Evolutionary conservation across 1,140 invertebrate genomes (phyloP).

Genomic region (Andrena cerasifolii): DNA sequence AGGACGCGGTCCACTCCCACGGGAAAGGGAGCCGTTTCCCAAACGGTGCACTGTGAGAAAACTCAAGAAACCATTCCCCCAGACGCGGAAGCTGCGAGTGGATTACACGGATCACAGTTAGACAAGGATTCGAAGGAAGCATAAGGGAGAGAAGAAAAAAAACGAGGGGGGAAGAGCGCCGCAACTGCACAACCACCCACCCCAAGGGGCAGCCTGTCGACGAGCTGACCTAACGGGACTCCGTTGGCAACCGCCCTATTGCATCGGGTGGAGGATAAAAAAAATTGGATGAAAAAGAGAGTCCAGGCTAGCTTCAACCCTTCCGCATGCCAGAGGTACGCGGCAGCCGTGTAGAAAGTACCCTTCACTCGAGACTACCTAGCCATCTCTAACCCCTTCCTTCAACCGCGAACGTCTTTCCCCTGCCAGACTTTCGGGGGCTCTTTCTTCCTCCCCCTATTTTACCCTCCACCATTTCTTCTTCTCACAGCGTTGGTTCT

Average conservation of each 20-base stretch:
- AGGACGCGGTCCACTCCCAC: not conserved
- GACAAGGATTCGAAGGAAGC: slow-evolving; percentile 54
- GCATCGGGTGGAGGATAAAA: slow-evolving; percentile 55
- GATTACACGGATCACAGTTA: slow-evolving; percentile 69
- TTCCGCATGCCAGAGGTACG: slow-evolving; percentile 69
- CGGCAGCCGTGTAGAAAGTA: slow-evolving; percentile 69
- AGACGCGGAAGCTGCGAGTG: slow-evolving; percentile 67
- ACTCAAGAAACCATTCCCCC: slow-evolving; percentile 8
- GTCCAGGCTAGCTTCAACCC: slow-evolving; percentile 69
- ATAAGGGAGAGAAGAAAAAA: slow-evolving; percentile 19
- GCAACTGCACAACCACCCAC: slow-evolving; percentile 48
- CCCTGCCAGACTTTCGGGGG: slow-evolving; percentile 36
- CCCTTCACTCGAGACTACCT: slow-evolving; percentile 59
- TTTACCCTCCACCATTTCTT: not conserved
- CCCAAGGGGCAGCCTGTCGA: slow-evolving; percentile 68
- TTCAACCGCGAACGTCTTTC: slow-evolving; percentile 28
- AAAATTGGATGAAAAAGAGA: slow-evolving; percentile 56
- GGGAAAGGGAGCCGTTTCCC: not conserved
- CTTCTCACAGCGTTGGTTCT: slow-evolving; percentile 19
- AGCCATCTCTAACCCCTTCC: slow-evolving; percentile 40
- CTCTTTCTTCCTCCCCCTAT: slow-evolving; percentile 11
- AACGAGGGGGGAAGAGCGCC: slow-evolving; percentile 15
- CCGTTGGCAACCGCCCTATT: slow-evolving; percentile 62
- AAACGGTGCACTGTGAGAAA: slow-evolving; percentile 57
- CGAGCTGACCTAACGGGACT: slow-evolving; percentile 73